phyloP scores from a whole-genome alignment of 2,888 invertebrate genomes.

The Teinopalpus imperialis region DNA sequence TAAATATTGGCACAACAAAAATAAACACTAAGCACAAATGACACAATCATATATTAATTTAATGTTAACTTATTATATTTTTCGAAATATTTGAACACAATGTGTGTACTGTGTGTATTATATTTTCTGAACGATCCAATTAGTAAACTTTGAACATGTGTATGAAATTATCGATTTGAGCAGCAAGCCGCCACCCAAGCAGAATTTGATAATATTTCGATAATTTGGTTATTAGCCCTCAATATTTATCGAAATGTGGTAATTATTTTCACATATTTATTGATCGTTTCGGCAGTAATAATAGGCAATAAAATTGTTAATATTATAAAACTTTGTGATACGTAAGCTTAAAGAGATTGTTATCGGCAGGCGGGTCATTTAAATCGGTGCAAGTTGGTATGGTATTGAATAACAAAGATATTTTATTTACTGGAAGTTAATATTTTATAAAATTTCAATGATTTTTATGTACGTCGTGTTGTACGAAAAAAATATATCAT shows the following conservation, averaged over 20 bases:
- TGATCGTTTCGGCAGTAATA: conserved; percentile 34
- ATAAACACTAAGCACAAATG: too few relatives aligned
- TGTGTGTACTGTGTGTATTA: too few relatives aligned
- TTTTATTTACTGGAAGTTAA: conserved; percentile 1
- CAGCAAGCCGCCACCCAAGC: conserved; percentile 33
- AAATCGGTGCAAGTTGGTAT: conserved; percentile 17
- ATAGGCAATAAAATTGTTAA: conserved; percentile 40
- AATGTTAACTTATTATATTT: too few relatives aligned
- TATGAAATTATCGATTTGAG: background rate
- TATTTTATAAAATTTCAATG: background rate
- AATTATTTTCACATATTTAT: conserved; percentile 50
- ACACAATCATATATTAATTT: too few relatives aligned
- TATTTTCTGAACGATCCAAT: background rate
- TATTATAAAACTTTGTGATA: conserved; percentile 32
- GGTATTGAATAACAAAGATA: background rate
- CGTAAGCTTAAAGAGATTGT: conserved; percentile 29
- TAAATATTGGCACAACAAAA: too few relatives aligned
- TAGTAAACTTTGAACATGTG: background rate
- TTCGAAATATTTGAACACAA: too few relatives aligned
- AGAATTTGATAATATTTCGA: conserved; percentile 25
- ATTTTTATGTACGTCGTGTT: too few relatives aligned
- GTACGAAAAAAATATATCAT: too few relatives aligned
- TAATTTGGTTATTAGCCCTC: conserved; percentile 22
- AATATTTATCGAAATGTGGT: conserved; percentile 37
- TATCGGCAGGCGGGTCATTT: conserved; percentile 29